Conservation (phyloP, 2,888 invertebrate species). For the Tyria jacobaeae region DNA sequence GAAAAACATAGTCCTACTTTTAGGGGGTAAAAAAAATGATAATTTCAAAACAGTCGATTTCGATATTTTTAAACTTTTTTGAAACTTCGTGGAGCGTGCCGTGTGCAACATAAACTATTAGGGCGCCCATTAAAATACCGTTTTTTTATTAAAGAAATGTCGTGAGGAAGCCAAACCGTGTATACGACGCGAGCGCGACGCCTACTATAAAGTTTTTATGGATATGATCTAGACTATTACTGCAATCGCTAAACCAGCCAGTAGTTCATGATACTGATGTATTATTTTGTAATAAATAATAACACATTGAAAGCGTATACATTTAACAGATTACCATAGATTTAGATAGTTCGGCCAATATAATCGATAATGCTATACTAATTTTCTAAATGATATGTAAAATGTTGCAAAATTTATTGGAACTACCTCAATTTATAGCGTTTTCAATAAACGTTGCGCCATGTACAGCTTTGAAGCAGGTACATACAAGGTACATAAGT, state of each 20-base stretch:
- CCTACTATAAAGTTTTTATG: no score
- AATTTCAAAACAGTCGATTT: not conserved
- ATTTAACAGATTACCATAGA: not conserved
- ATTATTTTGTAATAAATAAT: no score
- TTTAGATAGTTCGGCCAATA: not conserved
- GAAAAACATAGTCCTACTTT: no score
- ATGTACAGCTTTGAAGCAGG: conserved; percentile 5
- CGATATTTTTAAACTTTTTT: not conserved
- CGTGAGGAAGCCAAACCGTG: no score
- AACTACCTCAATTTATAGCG: not conserved
- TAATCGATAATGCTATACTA: not conserved
- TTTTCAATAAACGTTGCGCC: conserved; percentile 20
- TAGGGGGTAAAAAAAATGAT: no score
- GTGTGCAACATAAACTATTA: no score
- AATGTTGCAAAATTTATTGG: conserved; percentile 21
- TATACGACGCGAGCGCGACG: no score
- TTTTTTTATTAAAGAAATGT: no score
- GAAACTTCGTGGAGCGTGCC: not conserved
- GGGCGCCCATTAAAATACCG: no score
- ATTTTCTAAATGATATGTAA: not conserved
- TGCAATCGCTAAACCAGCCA: no score
- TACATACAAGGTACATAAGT: not conserved
- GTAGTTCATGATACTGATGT: no score
- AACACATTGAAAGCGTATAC: not conserved
- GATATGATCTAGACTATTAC: no score